Percentiles rank a stretch among this genome's conserved stretches.
These are phyloP conservation scores for Spilogale gracilis DNA, from an alignment of 2,113 vertebrate species.

Conservation along the genomic window DNA sequence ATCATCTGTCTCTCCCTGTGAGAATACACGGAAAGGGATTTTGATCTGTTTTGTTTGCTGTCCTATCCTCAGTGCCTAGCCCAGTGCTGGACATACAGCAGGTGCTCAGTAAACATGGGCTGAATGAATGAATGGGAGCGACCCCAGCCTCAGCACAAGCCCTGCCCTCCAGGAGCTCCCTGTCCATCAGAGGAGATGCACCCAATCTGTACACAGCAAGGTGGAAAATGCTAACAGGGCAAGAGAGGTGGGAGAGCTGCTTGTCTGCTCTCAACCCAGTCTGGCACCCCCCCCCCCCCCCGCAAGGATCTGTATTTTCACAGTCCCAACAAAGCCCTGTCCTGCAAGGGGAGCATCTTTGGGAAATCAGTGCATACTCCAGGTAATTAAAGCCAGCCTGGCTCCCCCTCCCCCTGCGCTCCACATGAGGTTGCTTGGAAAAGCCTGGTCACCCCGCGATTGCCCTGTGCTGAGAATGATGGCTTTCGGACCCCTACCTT, in stretches of 20 bases:
- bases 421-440: not conserved
- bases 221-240: not conserved
- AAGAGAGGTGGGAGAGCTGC: not conserved
- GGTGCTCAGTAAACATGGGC: not conserved
- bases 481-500: slow-evolving; percentile 77
- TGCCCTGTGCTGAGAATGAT: slow-evolving; percentile 69
- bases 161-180: not conserved
- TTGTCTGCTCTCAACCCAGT: not conserved
- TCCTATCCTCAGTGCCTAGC: not conserved
- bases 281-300: too few relatives aligned
- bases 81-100: not conserved
- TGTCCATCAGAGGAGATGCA: rapidly evolving
- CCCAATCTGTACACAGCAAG: not conserved
- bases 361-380: slow-evolving; percentile 21
- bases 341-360: slow-evolving; percentile 45
- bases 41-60: not conserved
- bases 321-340: not conserved
- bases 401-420: not conserved
- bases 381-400: slow-evolving; percentile 66
- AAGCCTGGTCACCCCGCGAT: not conserved
- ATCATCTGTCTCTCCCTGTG: not conserved
- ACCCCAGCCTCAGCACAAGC: not conserved
- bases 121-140: not conserved
- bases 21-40: not conserved
- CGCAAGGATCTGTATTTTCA: not conserved